Evolutionary conservation across 2,113 vertebrate species (phyloP).

Genomic region (Scomber scombrus): DNA sequence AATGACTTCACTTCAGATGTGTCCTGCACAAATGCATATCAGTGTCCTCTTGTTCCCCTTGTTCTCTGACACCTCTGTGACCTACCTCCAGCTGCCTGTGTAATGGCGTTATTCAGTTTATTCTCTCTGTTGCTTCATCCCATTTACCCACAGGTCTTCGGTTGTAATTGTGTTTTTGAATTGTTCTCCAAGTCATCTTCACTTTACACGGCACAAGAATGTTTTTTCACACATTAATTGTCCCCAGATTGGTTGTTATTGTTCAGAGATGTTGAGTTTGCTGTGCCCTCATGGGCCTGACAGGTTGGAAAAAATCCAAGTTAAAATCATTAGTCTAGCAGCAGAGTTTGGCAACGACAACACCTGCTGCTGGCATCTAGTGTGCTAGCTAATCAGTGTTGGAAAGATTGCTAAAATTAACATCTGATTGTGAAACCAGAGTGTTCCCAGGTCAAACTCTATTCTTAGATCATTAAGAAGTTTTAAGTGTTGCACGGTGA

Average conservation of each 20-base stretch:
- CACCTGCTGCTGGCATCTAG: conserved; percentile 57
- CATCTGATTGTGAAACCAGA: conserved; percentile 29
- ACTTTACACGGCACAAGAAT: neutral
- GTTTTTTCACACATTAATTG: neutral
- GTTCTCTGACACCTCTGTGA: neutral
- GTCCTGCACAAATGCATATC: neutral
- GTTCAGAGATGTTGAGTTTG: conserved; percentile 32
- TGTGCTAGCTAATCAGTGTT: conserved; percentile 43
- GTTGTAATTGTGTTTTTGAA: conserved; percentile 9
- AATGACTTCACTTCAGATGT: conserved; percentile 23
- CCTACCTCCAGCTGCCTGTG: neutral
- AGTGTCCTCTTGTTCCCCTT: neutral
- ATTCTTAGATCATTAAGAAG: conserved; percentile 47
- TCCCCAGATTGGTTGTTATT: conserved; percentile 30
- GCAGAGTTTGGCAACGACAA: conserved; percentile 26
- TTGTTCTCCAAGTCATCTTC: neutral
- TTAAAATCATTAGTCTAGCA: conserved; percentile 51
- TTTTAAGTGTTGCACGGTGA: conserved; percentile 28
- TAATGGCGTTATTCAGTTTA: conserved; percentile 3
- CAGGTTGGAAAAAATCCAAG: conserved; percentile 18
- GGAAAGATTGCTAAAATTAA: conserved; percentile 52
- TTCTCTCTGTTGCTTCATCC: conserved; percentile 1
- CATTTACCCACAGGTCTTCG: neutral
- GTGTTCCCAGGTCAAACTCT: conserved; percentile 18
- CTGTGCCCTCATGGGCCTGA: conserved; percentile 1